Percentiles rank a stretch among this genome's conserved stretches.
Conservation (phyloP, 2,797 vertebrate species). For the Cossypha niveicapilla region DNA sequence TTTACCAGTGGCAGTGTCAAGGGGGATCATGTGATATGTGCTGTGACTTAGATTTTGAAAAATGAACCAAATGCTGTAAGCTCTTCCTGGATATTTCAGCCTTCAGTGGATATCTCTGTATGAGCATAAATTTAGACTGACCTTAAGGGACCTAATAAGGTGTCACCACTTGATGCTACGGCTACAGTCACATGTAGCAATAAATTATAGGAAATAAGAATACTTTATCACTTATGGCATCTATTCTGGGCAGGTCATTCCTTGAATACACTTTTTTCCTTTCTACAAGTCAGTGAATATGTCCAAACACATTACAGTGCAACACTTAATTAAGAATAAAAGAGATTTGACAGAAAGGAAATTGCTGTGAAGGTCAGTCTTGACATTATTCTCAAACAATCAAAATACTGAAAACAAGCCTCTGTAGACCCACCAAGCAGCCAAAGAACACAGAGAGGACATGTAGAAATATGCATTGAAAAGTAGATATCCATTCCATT, state of each 20-base stretch:
- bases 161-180: neutral
- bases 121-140: neutral
- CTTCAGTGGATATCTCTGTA: neutral
- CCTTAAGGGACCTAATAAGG: neutral
- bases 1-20: neutral
- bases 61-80: neutral
- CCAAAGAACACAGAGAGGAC: neutral
- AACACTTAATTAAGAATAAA: conserved; percentile 25
- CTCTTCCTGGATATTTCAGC: neutral
- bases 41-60: neutral
- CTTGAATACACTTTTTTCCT: neutral
- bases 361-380: neutral
- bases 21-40: neutral
- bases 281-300: neutral
- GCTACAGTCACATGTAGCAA: neutral
- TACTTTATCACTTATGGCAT: neutral
- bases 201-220: conserved; percentile 38
- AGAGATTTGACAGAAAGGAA: neutral
- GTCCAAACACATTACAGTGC: neutral
- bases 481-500: neutral
- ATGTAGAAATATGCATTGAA: neutral
- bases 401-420: neutral
- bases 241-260: neutral
- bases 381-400: neutral
- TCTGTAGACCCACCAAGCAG: neutral